Evolutionary conservation across 2,113 vertebrate species (phyloP).

Genomic region (Sylvia atricapilla): DNA sequence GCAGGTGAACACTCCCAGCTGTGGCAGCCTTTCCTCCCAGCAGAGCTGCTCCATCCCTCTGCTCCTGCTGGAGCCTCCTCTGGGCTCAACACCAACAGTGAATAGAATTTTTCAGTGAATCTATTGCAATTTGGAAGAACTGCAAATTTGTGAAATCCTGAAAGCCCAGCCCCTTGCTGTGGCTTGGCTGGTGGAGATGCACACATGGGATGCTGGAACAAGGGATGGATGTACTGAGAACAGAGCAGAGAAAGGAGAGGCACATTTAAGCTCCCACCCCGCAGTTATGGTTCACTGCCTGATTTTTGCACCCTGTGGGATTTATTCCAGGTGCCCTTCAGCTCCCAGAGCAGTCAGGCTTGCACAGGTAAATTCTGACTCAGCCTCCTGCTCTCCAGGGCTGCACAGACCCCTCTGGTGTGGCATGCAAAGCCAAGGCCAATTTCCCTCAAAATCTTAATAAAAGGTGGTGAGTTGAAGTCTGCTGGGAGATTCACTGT

Average conservation of each 20-base stretch:
- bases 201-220: background rate
- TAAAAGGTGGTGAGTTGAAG: background rate
- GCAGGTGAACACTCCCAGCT: background rate
- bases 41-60: background rate
- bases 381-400: background rate
- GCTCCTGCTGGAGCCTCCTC: background rate
- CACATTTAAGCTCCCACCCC: background rate
- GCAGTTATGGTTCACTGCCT: background rate
- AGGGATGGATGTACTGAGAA: background rate
- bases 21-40: background rate
- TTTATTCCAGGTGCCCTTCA: background rate
- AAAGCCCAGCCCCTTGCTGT: background rate
- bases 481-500: background rate
- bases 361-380: background rate
- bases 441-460: background rate
- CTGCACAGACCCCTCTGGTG: background rate
- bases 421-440: background rate
- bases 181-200: background rate
- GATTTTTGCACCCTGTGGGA: background rate
- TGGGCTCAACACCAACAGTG: accelerated
- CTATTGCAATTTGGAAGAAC: background rate
- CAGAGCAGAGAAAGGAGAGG: background rate
- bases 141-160: background rate
- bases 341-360: background rate
- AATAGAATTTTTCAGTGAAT: background rate